Percentiles rank a stretch among this genome's conserved stretches.
These are phyloP conservation scores for Aporophyla lueneburgensis DNA, from an alignment of 2,888 invertebrate species.

Conservation along the genomic window DNA sequence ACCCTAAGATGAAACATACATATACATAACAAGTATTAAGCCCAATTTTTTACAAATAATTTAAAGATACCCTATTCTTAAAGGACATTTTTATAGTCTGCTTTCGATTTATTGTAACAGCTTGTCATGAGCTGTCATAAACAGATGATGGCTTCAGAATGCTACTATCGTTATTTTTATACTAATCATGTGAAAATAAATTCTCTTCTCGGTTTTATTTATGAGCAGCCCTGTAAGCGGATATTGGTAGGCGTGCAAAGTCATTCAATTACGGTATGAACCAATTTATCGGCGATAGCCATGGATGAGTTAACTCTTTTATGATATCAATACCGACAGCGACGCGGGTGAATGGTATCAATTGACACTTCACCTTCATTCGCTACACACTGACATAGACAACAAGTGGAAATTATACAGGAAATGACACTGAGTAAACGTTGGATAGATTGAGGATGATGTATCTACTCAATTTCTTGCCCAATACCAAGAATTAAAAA, in stretches of 20 bases:
- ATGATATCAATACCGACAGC: constrained; percentile 55
- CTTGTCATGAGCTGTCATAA: constrained; percentile 36
- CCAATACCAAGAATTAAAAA: not conserved
- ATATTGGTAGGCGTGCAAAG: constrained; percentile 29
- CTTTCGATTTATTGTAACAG: constrained; percentile 14
- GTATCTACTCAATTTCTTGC: not conserved
- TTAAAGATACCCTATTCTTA: constrained; percentile 1
- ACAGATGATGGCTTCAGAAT: constrained; percentile 30
- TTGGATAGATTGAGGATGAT: not conserved
- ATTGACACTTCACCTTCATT: constrained; percentile 41
- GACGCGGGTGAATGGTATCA: constrained; percentile 32
- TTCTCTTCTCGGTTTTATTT: constrained; percentile 4
- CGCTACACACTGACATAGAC: constrained; percentile 6
- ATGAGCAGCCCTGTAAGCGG: constrained; percentile 7
- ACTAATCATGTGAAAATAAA: constrained; percentile 5
- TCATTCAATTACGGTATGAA: constrained; percentile 58
- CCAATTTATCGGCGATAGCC: constrained; percentile 58
- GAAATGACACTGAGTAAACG: not conserved
- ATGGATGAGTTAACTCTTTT: constrained; percentile 58
- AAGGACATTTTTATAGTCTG: not conserved
- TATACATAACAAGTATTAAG: not conserved
- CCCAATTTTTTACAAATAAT: not conserved
- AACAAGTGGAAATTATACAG: not conserved
- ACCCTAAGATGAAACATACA: not conserved
- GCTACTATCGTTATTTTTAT: not conserved